phyloP scores from a whole-genome alignment of 2,113 vertebrate genomes.

The Limanda limanda region DNA sequence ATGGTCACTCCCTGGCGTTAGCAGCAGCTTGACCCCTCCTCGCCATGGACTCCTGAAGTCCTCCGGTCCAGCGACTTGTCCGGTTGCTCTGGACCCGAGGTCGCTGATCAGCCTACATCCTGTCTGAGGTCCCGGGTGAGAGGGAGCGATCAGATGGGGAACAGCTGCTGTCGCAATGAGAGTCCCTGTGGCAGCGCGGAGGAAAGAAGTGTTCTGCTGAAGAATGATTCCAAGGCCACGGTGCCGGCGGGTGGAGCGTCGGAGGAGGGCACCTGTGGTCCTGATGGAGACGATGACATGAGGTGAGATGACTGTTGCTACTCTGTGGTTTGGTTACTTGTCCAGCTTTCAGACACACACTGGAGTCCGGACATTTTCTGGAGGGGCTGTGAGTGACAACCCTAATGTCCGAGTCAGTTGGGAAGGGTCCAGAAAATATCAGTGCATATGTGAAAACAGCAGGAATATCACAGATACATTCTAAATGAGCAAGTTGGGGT shows the following conservation, averaged over 20 bases:
- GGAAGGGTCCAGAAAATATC: no score
- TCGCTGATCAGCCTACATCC: conserved; percentile 17
- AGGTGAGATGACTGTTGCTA: conserved; percentile 51
- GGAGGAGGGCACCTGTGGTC: conserved; percentile 35
- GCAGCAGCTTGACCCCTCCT: conserved; percentile 16
- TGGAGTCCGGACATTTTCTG: no score
- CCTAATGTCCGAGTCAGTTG: no score
- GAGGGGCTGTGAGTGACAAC: no score
- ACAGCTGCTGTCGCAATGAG: conserved; percentile 67
- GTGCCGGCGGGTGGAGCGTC: conserved; percentile 13
- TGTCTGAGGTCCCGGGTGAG: conserved; percentile 34
- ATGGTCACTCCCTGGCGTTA: conserved; percentile 10
- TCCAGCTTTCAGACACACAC: no score
- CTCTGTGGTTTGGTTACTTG: background rate
- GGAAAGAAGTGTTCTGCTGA: conserved; percentile 74
- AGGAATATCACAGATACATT: no score
- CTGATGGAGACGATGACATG: conserved; percentile 19
- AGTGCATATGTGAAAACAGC: no score
- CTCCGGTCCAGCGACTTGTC: conserved; percentile 28
- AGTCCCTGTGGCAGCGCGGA: conserved; percentile 68
- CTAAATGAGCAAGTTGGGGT: no score
- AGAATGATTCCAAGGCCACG: conserved; percentile 44
- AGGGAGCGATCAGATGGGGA: conserved; percentile 78
- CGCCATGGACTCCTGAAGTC: conserved; percentile 64
- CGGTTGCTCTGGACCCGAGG: conserved; percentile 27